Percentiles rank a stretch among this genome's conserved stretches.
These are phyloP conservation scores for Oreohelix idahoensis DNA, from an alignment of 1,140 invertebrate genomes.

Conservation along the genomic window DNA sequence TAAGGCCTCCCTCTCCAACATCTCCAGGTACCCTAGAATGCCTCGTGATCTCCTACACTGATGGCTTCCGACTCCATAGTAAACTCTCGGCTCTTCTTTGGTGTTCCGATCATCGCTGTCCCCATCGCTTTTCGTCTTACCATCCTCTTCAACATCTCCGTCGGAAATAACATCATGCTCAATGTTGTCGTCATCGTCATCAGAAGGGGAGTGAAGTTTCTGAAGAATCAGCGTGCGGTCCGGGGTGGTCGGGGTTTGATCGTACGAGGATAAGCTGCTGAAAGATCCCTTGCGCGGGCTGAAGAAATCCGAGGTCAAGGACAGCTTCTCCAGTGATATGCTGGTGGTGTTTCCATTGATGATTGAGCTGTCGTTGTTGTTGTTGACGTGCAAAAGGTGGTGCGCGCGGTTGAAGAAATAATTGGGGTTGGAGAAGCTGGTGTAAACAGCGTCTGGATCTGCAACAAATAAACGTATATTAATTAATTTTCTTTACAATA, in stretches of 20 bases:
- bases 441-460: conserved; percentile 59
- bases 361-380: conserved; percentile 34
- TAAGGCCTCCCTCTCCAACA: conserved; percentile 59
- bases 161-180: conserved; percentile 22
- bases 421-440: conserved; percentile 65
- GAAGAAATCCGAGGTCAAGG: conserved; percentile 11
- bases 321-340: conserved; percentile 35
- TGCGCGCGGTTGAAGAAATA: conserved; percentile 55
- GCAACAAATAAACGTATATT: too few species aligned
- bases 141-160: not conserved
- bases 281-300: conserved; percentile 14
- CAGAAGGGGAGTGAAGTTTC: conserved; percentile 46
- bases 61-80: conserved; percentile 7
- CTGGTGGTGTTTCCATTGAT: conserved; percentile 39
- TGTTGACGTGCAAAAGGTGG: conserved; percentile 47
- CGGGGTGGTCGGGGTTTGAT: conserved; percentile 43
- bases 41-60: conserved; percentile 47
- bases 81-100: conserved; percentile 24
- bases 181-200: conserved; percentile 45
- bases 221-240: conserved; percentile 44
- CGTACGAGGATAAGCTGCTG: conserved; percentile 41
- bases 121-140: conserved; percentile 8
- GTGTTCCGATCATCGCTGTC: conserved; percentile 18
- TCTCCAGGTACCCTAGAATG: conserved; percentile 62
- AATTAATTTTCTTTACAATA: too few species aligned